Evolutionary conservation across 2,113 vertebrate genomes (phyloP), one percentile per base, ranked within the genome.

Genomic region (Crotalus viridis): DNA sequence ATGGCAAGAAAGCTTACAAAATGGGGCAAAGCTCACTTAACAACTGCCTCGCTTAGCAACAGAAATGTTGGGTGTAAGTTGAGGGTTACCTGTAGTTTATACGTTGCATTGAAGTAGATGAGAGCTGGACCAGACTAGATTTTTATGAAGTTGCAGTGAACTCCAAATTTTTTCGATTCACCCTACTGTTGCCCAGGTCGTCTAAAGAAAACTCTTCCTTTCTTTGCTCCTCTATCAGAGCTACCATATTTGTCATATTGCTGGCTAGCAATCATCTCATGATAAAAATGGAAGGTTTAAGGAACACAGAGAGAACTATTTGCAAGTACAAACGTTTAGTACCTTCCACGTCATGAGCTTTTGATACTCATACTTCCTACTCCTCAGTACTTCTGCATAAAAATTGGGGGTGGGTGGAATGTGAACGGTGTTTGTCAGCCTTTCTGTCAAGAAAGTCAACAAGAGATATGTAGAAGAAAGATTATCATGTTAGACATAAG

Each of bases 381-480:
- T 64, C 89, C 92, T 95, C 92, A 95, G 90, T 92, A 92, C 3
- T 85, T 95, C 94, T 33, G 89, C 56, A 89, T 21, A 96, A 94
- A 88, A 93, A 88, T 94, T 92, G 93, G 81, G 94, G 93, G 26
- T 5, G n/a, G 12, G 55, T 93, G 94, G 95, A 94, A 90, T 89
- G 93, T 92, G 89, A 85, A 93, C 92, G 92, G 51, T 95, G 95
- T 96, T 96, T 97, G 95, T 96, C 95, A 97, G 93, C 93, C 91
- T 81, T 54, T 90, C 92, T 94, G 95, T 93, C 95, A 89, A 17
- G 91, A 89, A 94, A 97, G 93, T 95, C 94, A 97, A 97, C 95
- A 94, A 95, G 61, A 96, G 93, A 87, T 93, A 94, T 85, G 85
- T 96, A 96, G 93, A 96, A 97, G 96, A 97, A 97, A 95, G 92